Evolutionary conservation across 23 tunicate species (phyloP).

Genomic region (Styela clava): DNA sequence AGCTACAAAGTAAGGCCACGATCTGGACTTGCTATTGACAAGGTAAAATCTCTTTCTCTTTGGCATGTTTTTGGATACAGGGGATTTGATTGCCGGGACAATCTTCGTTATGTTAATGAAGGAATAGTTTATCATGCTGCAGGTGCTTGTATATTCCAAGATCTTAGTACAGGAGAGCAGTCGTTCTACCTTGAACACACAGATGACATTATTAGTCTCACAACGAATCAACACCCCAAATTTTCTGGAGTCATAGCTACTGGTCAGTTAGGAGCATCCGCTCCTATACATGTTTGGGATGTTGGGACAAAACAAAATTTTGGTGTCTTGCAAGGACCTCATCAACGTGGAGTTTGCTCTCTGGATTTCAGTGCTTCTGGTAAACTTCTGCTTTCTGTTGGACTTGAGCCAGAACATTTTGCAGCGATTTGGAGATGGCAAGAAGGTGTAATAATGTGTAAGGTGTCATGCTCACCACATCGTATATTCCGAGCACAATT

Average conservation of each 20-base stretch:
- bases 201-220: conserved; percentile 83
- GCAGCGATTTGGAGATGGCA: conserved; percentile 99
- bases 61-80: conserved; percentile 96
- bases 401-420: conserved; percentile 90
- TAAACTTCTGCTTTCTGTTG: conserved; percentile 78
- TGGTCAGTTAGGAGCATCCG: conserved; percentile 78
- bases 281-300: conserved; percentile 92
- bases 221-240: conserved; percentile 91
- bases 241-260: conserved; percentile 78
- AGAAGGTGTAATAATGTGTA: conserved; percentile 66
- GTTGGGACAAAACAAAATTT: conserved; percentile 54
- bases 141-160: conserved; percentile 93
- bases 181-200: conserved; percentile 91
- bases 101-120: conserved; percentile 72
- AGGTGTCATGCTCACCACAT: conserved; percentile 51
- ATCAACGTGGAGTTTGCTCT: conserved; percentile 70
- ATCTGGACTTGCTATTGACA: conserved; percentile 20
- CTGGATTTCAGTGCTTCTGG: conserved; percentile 87
- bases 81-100: conserved; percentile 95
- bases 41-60: conserved; percentile 58
- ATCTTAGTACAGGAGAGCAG: conserved; percentile 52
- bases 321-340: conserved; percentile 74
- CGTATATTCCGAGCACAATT: conserved; percentile 89
- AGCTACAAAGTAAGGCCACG: conserved; percentile 7
- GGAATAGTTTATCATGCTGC: conserved; percentile 95